phyloP scores from a whole-genome alignment of 2,888 invertebrate species.

The Agrochola macilenta region DNA sequence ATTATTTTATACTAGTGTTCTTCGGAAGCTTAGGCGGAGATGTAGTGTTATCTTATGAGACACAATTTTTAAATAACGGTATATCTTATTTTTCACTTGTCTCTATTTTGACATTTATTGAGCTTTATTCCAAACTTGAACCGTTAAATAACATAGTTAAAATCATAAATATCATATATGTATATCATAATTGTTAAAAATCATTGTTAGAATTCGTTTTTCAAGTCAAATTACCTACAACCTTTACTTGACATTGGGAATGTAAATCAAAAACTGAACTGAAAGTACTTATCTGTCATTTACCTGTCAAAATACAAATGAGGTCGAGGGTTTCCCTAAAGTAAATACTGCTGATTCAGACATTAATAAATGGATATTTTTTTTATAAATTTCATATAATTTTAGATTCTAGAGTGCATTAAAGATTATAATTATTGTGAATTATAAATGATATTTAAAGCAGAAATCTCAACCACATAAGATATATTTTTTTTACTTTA shows the following conservation, averaged over 20 bases:
- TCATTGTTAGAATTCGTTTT: background rate
- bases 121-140: background rate
- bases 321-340: background rate
- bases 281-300: background rate
- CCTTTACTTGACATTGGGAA: constrained; percentile 6
- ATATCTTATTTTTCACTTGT: background rate
- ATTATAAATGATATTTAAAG: background rate
- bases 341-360: background rate
- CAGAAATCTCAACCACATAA: background rate
- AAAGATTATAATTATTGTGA: background rate
- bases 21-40: background rate
- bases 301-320: constrained; percentile 1
- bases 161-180: background rate
- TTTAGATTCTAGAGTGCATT: background rate
- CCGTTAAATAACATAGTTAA: background rate
- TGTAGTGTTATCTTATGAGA: constrained; percentile 7
- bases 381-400: background rate
- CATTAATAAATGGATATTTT: background rate
- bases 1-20: background rate
- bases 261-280: background rate
- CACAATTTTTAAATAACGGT: background rate
- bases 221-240: background rate
- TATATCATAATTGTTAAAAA: background rate
- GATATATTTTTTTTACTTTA: background rate
- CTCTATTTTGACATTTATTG: background rate